Conservation (phyloP, 2,113 vertebrate genomes). For the Harpagus bidentatus region DNA sequence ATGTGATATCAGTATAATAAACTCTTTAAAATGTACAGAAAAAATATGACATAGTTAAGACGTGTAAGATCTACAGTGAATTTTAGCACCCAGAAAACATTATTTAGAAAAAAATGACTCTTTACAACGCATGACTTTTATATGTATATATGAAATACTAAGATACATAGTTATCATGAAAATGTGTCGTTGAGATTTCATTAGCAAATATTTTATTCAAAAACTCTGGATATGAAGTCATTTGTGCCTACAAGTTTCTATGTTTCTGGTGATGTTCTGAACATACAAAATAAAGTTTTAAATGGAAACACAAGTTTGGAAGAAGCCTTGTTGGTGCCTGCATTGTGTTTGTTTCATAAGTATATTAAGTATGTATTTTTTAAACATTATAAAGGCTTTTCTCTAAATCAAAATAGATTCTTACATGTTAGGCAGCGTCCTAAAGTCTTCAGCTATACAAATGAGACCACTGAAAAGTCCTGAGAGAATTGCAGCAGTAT, state of each 20-base stretch:
- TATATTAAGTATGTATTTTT: background rate
- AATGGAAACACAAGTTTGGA: background rate
- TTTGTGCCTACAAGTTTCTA: constrained; percentile 69
- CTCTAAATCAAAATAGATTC: background rate
- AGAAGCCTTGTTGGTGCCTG: background rate
- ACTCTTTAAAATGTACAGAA: constrained; percentile 20
- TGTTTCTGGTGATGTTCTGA: constrained; percentile 66
- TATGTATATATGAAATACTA: background rate
- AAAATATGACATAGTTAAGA: background rate
- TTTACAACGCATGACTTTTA: constrained; percentile 62
- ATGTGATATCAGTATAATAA: constrained; percentile 26
- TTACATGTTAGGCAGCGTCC: background rate
- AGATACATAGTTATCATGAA: constrained; percentile 25
- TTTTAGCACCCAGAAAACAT: background rate
- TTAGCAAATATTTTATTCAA: constrained; percentile 63
- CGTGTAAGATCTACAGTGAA: background rate
- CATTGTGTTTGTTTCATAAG: background rate
- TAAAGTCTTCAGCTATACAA: background rate
- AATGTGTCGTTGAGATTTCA: constrained; percentile 28
- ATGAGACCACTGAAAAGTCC: background rate
- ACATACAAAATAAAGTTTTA: constrained; percentile 70
- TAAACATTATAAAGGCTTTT: background rate
- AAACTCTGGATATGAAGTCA: constrained; percentile 46
- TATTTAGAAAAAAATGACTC: background rate
- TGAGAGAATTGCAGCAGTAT: background rate